A percentile compares a stretch with the other conserved stretches of the same genome.
Evolutionary conservation across 1,140 invertebrate genomes (phyloP).

Genomic region (Nephotettix cincticeps): DNA sequence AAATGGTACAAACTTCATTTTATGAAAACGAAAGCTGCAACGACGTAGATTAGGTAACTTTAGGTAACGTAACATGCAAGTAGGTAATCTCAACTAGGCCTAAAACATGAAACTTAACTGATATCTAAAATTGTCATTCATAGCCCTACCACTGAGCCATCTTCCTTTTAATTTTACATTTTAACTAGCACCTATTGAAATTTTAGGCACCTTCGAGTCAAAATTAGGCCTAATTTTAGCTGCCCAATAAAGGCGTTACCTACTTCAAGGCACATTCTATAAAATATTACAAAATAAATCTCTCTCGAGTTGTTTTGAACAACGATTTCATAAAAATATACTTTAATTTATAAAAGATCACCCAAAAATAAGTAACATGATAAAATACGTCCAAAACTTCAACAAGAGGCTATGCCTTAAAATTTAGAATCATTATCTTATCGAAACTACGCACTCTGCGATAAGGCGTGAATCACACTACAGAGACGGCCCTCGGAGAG

Average conservation of each 20-base stretch:
- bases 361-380: constrained; percentile 13
- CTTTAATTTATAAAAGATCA: constrained; percentile 9
- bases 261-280: constrained; percentile 5
- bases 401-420: constrained; percentile 17
- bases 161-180: not conserved
- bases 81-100: not conserved
- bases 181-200: constrained; percentile 10
- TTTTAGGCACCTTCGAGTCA: not conserved
- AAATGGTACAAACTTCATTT: constrained; percentile 18
- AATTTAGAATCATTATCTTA: constrained; percentile 2
- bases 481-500: too few species aligned
- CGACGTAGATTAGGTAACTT: constrained; percentile 10
- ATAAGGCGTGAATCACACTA: too few species aligned
- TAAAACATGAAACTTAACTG: not conserved
- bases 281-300: constrained; percentile 4
- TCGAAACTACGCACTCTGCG: constrained; percentile 9
- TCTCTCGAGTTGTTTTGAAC: constrained; percentile 6
- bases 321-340: constrained; percentile 8
- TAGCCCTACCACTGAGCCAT: not conserved
- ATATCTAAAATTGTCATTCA: not conserved
- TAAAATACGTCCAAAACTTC: constrained; percentile 1
- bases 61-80: constrained; percentile 18
- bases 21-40: constrained; percentile 15
- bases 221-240: not conserved
- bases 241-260: not conserved